Conservation (phyloP, 2,888 invertebrate species). For the Drosophila basisetae region DNA sequence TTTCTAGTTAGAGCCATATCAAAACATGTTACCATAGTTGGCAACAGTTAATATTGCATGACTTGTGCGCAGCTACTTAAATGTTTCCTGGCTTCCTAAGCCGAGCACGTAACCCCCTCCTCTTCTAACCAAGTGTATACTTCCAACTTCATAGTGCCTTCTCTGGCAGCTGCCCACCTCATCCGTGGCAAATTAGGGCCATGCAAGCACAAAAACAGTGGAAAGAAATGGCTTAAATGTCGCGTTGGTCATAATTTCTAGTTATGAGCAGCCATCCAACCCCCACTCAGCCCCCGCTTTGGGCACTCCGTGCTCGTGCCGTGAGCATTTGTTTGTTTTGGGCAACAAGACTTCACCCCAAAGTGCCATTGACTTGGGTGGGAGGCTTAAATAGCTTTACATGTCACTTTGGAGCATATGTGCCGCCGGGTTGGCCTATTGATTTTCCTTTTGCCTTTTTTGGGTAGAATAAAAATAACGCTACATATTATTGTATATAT, state of each 20-base stretch:
- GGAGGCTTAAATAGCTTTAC: conserved; percentile 75
- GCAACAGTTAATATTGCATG: conserved; percentile 71
- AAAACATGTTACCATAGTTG: conserved; percentile 21
- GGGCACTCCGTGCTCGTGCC: conserved; percentile 6
- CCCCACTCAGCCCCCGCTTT: background rate
- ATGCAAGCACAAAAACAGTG: conserved; percentile 58
- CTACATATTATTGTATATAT: conserved; percentile 43
- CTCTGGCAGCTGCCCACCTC: conserved; percentile 2
- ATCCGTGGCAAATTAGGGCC: conserved; percentile 64
- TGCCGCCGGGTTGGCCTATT: conserved; percentile 47
- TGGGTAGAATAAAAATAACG: conserved; percentile 25
- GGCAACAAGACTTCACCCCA: conserved; percentile 63
- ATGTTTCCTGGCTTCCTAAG: conserved; percentile 29
- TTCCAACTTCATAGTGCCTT: background rate
- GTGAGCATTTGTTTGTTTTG: conserved; percentile 74
- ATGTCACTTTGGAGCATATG: conserved; percentile 52
- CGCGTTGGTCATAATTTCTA: conserved; percentile 80
- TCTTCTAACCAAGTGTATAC: background rate
- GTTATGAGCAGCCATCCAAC: conserved; percentile 54
- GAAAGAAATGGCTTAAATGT: conserved; percentile 81
- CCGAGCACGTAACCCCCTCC: conserved; percentile 11
- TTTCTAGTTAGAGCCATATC: conserved; percentile 48
- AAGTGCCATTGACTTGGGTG: conserved; percentile 55
- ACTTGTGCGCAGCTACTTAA: conserved; percentile 48
- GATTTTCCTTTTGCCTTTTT: conserved; percentile 36